Conservation (phyloP, 1,140 invertebrate species). For the Psilanteris sp. region DNA sequence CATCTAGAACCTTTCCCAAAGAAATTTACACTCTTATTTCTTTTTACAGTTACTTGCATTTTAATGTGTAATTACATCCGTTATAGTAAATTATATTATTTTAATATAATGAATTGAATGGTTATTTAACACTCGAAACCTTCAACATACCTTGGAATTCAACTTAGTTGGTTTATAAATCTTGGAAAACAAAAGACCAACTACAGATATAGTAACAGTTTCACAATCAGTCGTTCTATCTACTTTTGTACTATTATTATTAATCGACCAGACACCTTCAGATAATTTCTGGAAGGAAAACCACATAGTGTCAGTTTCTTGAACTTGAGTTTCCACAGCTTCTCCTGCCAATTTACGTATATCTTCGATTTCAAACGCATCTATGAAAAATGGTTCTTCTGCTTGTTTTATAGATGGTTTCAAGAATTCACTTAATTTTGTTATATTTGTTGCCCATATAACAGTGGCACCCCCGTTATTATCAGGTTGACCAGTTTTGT, state of each 20-base stretch:
- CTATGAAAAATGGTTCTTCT: conserved; percentile 60
- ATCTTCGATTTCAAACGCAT: conserved; percentile 62
- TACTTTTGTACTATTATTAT: conserved; percentile 53
- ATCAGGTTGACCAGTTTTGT: conserved; percentile 58
- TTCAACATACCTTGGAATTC: conserved; percentile 25
- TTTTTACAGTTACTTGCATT: too few relatives aligned
- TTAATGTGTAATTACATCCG: too few relatives aligned
- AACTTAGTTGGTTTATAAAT: conserved; percentile 69
- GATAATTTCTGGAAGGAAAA: conserved; percentile 67
- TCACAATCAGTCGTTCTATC: too few relatives aligned
- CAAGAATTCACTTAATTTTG: conserved; percentile 50
- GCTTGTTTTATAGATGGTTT: conserved; percentile 7
- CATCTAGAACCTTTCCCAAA: too few relatives aligned
- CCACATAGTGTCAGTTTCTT: too few relatives aligned
- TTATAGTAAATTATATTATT: too few relatives aligned
- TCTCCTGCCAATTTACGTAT: too few relatives aligned
- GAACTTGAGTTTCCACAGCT: too few relatives aligned
- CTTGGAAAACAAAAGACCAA: conserved; percentile 72
- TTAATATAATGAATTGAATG: too few relatives aligned
- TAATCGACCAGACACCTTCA: conserved; percentile 68
- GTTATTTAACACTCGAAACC: not conserved
- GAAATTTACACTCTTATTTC: too few relatives aligned
- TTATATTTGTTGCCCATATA: conserved; percentile 67
- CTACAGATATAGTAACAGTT: conserved; percentile 66
- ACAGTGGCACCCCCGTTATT: conserved; percentile 64